Conservation (phyloP, 1,140 invertebrate genomes). For the Rhyzopertha dominica region DNA sequence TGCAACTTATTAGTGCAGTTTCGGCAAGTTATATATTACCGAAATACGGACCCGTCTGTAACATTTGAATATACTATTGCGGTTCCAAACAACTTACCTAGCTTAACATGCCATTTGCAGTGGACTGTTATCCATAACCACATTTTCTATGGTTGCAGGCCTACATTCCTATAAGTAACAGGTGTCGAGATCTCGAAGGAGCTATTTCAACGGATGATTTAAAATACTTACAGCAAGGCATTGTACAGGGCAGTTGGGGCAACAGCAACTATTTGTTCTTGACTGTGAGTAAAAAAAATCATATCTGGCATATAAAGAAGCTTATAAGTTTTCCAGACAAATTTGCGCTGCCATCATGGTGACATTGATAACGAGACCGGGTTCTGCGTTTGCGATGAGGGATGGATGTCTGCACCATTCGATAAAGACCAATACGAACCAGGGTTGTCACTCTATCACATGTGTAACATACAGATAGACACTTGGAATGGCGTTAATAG, state of each 20-base stretch:
- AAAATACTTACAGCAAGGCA: neutral
- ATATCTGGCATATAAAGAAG: neutral
- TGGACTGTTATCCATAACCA: too few species aligned
- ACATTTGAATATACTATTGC: too few species aligned
- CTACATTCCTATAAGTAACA: neutral
- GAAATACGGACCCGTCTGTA: too few species aligned
- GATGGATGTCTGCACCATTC: constrained; percentile 31
- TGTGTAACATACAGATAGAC: constrained; percentile 36
- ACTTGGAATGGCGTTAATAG: constrained; percentile 25
- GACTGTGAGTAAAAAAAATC: neutral
- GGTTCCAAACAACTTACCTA: too few species aligned
- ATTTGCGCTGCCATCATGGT: constrained; percentile 36
- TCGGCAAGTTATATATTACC: too few species aligned
- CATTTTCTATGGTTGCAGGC: too few species aligned
- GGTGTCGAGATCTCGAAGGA: neutral
- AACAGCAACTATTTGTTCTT: neutral
- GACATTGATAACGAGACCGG: constrained; percentile 26
- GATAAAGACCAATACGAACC: constrained; percentile 21
- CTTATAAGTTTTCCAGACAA: constrained; percentile 18
- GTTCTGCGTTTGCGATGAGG: constrained; percentile 31
- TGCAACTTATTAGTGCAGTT: too few species aligned
- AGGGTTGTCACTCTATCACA: constrained; percentile 30
- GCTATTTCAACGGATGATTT: neutral
- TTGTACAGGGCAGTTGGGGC: constrained; percentile 1
- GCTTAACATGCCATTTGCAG: too few species aligned